Evolutionary conservation across 1,140 invertebrate genomes (phyloP), one percentile per base, ranked within the genome.

Genomic region (Hylaeus anthracinus): DNA sequence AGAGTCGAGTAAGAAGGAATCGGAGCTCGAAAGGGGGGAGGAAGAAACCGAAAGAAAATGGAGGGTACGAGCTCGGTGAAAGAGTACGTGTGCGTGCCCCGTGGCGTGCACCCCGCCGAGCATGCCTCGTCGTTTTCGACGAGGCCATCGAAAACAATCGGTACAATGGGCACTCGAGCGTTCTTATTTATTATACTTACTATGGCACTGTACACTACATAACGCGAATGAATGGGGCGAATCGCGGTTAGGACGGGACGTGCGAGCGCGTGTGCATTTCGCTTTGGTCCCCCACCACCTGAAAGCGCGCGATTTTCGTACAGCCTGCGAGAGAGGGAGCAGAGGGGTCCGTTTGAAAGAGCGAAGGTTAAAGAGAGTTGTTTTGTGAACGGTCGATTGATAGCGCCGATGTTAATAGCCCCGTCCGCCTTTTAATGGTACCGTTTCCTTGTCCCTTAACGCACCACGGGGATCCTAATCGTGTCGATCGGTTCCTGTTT

Each of bases 121-220:
- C 72, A 81, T 76, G 48, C 77, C 78, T 86, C 79, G 81, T 84
- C 81, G 86, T 87, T 83, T 84, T 86, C 84, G 78, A 84, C 74
- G 79, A 82, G 80, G 66, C 65, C 61, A 82, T 87, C 71, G 76
- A 88, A 88, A 88, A 88, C 87, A 88, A 88, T 88, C 82, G 67
- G 64, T 12, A 88, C 87, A 88, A 88, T 88, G 66, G 84, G 66
- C 66, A 77, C 79, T 87, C 65, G 76, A 88, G 65, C 86, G 67
- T 85, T 87, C 84, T 87, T 86, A 88, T 83, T 88, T 88, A 86
- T 88, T 86, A 86, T 86, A 86, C 85, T 86, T 86, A 86, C 70
- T 26, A 83, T 61, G 73, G 80, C 80, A 63, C 79, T 74, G 76
- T 79, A 70, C 74, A 65, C 73, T 69, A 76, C 76, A 81, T 81